Evolutionary conservation across 2,888 invertebrate species (phyloP).

Genomic region (Entomobrya multifasciata): DNA sequence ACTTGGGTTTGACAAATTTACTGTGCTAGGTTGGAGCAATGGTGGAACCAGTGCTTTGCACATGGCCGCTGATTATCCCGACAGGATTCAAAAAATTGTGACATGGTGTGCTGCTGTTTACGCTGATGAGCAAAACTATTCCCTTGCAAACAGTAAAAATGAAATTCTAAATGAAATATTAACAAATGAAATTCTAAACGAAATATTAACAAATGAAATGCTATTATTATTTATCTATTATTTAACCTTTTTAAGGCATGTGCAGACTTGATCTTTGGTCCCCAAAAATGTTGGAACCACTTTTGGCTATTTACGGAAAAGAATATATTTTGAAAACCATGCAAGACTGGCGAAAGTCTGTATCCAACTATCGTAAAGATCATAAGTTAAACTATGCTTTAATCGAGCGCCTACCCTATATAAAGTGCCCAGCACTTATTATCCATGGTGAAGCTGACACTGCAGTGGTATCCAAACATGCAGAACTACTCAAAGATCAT

Average conservation of each 20-base stretch:
- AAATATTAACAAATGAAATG: too few species aligned
- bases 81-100: conserved; percentile 87
- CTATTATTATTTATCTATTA: too few species aligned
- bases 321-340: conserved; percentile 85
- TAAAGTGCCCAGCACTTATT: conserved; percentile 89
- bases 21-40: conserved; percentile 94
- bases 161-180: too few species aligned
- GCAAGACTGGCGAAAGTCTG: conserved; percentile 66
- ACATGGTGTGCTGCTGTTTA: conserved; percentile 91
- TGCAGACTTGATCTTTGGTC: conserved; percentile 90
- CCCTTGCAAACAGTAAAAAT: too few species aligned
- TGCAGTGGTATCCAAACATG: conserved; percentile 88
- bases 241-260: too few species aligned
- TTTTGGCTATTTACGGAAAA: conserved; percentile 89
- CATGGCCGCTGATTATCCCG: conserved; percentile 85
- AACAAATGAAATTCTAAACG: conserved; percentile 52
- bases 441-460: conserved; percentile 92
- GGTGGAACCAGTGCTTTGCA: conserved; percentile 90
- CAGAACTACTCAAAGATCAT: conserved; percentile 86
- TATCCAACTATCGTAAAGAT: conserved; percentile 83
- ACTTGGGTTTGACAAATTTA: conserved; percentile 86
- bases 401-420: conserved; percentile 84
- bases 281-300: conserved; percentile 87
- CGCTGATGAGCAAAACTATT: conserved; percentile 71
- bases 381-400: conserved; percentile 89